Percentiles rank a stretch among this genome's conserved stretches.
Evolutionary conservation across 2,888 invertebrate genomes (phyloP).

Genomic region (Calephelis perditalis): DNA sequence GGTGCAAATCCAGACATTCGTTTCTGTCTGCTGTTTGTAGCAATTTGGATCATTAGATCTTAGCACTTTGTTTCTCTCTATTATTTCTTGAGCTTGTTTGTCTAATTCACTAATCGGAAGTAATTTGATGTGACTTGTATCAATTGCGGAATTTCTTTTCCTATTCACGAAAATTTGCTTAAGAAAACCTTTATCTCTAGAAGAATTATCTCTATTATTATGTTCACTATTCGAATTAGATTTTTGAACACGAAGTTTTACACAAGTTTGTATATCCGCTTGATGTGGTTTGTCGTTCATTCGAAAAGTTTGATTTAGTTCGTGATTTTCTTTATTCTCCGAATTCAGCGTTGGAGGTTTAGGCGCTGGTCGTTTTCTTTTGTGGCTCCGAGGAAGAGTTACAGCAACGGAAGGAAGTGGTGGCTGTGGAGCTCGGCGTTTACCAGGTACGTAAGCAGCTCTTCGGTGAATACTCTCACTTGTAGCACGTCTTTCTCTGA

Average conservation of each 20-base stretch:
- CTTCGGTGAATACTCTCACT: slow-evolving; percentile 80
- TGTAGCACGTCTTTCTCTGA: slow-evolving; percentile 74
- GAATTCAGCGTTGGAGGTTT: slow-evolving; percentile 59
- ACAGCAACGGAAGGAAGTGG: slow-evolving; percentile 63
- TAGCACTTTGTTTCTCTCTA: slow-evolving; percentile 67
- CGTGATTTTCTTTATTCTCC: slow-evolving; percentile 37
- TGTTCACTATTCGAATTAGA: slow-evolving; percentile 38
- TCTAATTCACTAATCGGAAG: slow-evolving; percentile 88
- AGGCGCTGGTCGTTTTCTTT: slow-evolving; percentile 75
- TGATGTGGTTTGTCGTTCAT: slow-evolving; percentile 39
- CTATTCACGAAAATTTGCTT: slow-evolving; percentile 70
- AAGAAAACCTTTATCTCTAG: slow-evolving; percentile 74
- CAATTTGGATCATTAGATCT: slow-evolving; percentile 13
- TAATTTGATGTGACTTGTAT: slow-evolving; percentile 69
- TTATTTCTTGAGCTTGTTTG: slow-evolving; percentile 86
- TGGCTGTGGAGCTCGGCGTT: slow-evolving; percentile 85
- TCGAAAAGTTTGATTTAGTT: slow-evolving; percentile 28
- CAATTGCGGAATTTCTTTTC: slow-evolving; percentile 56
- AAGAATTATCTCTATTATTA: too few species aligned
- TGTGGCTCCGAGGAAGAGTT: slow-evolving; percentile 51
- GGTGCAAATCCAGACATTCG: slow-evolving; percentile 54
- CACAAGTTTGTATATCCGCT: slow-evolving; percentile 8
- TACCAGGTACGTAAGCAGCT: slow-evolving; percentile 85
- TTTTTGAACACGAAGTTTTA: slow-evolving; percentile 7
- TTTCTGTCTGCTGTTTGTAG: slow-evolving; percentile 22